Evolutionary conservation across 2,797 vertebrate genomes (phyloP).

Genomic region (Fringilla coelebs): DNA sequence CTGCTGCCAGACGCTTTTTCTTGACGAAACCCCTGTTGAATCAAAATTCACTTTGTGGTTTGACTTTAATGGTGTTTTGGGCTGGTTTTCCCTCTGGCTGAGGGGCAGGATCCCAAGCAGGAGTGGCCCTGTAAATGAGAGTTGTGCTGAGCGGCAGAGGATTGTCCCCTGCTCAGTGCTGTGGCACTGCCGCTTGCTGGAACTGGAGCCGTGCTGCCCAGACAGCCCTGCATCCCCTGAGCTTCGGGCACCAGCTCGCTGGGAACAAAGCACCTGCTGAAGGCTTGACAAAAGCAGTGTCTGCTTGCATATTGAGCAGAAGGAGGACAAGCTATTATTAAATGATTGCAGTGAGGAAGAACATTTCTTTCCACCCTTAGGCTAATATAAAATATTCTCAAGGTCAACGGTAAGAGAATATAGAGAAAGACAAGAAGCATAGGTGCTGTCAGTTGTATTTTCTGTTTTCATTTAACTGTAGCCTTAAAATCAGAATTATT

Average conservation of each 20-base stretch:
- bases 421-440: slow-evolving; percentile 45
- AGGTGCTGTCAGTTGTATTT: slow-evolving; percentile 46
- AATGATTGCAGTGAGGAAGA: not conserved
- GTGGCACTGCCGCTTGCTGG: not conserved
- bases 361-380: slow-evolving; percentile 16
- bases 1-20: slow-evolving; percentile 45
- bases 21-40: slow-evolving; percentile 65
- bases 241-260: not conserved
- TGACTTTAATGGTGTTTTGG: slow-evolving; percentile 29
- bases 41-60: not conserved
- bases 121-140: not conserved
- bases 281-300: not conserved
- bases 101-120: not conserved
- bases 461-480: slow-evolving; percentile 44
- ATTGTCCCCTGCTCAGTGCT: not conserved
- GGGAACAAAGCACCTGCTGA: not conserved
- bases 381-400: slow-evolving; percentile 52
- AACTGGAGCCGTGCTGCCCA: rapidly evolving
- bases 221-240: not conserved
- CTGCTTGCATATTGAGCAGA: not conserved
- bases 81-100: slow-evolving; percentile 4
- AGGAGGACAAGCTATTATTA: slow-evolving; percentile 36
- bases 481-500: slow-evolving; percentile 51
- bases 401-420: slow-evolving; percentile 54
- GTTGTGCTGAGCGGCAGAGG: not conserved